Percentiles rank a stretch among this genome's conserved stretches.
These are phyloP conservation scores for Aurelia sp. DNA, from an alignment of 30 jellyfish, hydroid and myxozoan species.

Conservation along the genomic window DNA sequence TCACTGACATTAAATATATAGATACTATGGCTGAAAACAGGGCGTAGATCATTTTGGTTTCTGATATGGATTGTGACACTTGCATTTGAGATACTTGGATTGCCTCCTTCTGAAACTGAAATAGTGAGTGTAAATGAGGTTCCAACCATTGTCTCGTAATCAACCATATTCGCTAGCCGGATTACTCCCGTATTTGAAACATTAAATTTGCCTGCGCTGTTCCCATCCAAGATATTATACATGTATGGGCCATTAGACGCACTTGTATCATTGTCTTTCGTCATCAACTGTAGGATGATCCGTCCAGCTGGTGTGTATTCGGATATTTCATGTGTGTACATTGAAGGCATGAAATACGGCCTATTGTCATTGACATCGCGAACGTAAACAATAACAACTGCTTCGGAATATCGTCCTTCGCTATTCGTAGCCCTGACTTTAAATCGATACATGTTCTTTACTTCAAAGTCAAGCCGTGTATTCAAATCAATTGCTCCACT, in stretches of 20 bases:
- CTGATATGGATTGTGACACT: slow-evolving; percentile 52
- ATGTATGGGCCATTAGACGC: slow-evolving; percentile 44
- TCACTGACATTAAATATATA: slow-evolving; percentile 68
- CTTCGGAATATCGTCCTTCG: slow-evolving; percentile 54
- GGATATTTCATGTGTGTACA: slow-evolving; percentile 49
- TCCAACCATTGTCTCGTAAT: slow-evolving; percentile 60
- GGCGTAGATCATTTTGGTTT: slow-evolving; percentile 71
- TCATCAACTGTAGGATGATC: slow-evolving; percentile 50
- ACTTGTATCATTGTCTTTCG: slow-evolving; percentile 64
- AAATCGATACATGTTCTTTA: slow-evolving; percentile 56
- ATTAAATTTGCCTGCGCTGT: slow-evolving; percentile 36
- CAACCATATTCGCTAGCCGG: slow-evolving; percentile 33
- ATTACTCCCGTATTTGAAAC: slow-evolving; percentile 49
- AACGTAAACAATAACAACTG: slow-evolving; percentile 63
- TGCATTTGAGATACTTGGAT: slow-evolving; percentile 62
- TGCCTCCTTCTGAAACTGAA: slow-evolving; percentile 51
- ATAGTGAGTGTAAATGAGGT: slow-evolving; percentile 46
- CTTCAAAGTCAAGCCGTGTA: slow-evolving; percentile 67
- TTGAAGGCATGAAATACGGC: slow-evolving; percentile 68
- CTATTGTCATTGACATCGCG: slow-evolving; percentile 86
- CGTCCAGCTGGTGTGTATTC: slow-evolving; percentile 69
- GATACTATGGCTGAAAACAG: slow-evolving; percentile 46
- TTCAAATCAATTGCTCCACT: slow-evolving; percentile 53
- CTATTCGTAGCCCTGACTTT: slow-evolving; percentile 75
- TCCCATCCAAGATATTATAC: slow-evolving; percentile 40